phyloP scores from a whole-genome alignment of 2,888 invertebrate genomes.

The Tenthredo amoena region DNA sequence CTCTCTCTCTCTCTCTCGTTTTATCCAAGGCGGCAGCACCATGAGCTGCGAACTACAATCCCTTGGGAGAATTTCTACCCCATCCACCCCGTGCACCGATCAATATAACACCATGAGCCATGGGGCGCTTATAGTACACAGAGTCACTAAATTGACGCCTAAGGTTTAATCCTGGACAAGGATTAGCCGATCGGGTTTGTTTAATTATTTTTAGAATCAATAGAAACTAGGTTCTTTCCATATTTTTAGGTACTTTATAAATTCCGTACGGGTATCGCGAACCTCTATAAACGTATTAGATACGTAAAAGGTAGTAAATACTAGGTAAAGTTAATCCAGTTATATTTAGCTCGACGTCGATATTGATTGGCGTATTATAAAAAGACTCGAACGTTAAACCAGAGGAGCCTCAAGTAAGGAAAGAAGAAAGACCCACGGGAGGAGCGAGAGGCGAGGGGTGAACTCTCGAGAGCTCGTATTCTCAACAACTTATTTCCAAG shows the following conservation, averaged over 20 bases:
- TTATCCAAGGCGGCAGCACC: slow-evolving; percentile 4
- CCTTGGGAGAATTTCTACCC: slow-evolving; percentile 38
- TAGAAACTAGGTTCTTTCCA: background rate
- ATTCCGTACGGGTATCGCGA: background rate
- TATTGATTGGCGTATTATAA: slow-evolving; percentile 33
- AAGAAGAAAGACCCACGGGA: background rate
- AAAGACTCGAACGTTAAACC: background rate
- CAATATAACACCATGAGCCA: slow-evolving; percentile 70
- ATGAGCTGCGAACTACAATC: slow-evolving; percentile 39
- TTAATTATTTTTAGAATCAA: background rate
- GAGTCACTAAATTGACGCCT: background rate
- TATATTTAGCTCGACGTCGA: slow-evolving; percentile 26
- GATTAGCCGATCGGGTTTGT: background rate
- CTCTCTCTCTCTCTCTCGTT: background rate
- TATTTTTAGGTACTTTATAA: background rate
- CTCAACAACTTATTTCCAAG: slow-evolving; percentile 14
- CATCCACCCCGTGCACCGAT: slow-evolving; percentile 64
- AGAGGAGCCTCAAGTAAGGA: background rate
- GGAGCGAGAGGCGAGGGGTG: background rate
- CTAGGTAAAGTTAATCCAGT: slow-evolving; percentile 11
- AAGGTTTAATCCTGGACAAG: background rate
- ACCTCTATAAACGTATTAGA: background rate
- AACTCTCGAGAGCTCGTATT: background rate
- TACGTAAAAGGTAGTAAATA: background rate
- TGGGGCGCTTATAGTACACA: background rate